Conservation (phyloP, 2,888 invertebrate genomes). For the Sinhomidia bicolor region DNA sequence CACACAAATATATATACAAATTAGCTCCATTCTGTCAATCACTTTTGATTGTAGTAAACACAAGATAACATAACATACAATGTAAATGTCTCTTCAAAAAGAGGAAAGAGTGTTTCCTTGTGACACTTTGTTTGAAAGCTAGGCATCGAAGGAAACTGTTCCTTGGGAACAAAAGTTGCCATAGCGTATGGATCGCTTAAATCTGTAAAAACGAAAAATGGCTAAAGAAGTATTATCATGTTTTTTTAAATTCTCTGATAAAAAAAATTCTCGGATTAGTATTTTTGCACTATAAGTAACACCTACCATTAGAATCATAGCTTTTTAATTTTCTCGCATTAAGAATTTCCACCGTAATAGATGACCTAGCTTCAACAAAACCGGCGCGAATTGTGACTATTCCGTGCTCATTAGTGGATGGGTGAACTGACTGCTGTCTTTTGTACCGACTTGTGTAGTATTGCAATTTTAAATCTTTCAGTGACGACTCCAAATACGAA, state of each 20-base stretch:
- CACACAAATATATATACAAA: not conserved
- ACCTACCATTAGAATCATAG: conserved; percentile 82
- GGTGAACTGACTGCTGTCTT: conserved; percentile 14
- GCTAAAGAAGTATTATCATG: no score
- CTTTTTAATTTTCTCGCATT: conserved; percentile 83
- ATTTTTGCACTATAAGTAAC: no score
- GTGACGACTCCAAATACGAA: conserved; percentile 1
- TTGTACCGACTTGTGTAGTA: conserved; percentile 50
- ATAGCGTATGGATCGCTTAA: conserved; percentile 84
- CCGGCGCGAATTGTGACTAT: conserved; percentile 56
- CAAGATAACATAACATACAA: conserved; percentile 82
- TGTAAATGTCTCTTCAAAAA: conserved; percentile 84
- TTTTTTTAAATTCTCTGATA: no score
- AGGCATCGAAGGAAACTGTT: conserved; percentile 82
- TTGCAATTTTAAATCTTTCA: conserved; percentile 53
- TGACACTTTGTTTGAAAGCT: conserved; percentile 82
- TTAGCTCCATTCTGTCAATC: not conserved
- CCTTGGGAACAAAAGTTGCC: conserved; percentile 83
- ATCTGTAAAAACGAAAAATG: conserved; percentile 81
- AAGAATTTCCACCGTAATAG: conserved; percentile 83
- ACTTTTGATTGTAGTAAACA: not conserved
- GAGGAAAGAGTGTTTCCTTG: conserved; percentile 84
- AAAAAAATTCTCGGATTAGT: no score
- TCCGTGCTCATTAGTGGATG: conserved; percentile 53
- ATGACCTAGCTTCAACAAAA: conserved; percentile 26